These are phyloP conservation scores for Bembecia ichneumoniformis DNA, from an alignment of 2,888 invertebrate genomes.

Conservation along the genomic window DNA sequence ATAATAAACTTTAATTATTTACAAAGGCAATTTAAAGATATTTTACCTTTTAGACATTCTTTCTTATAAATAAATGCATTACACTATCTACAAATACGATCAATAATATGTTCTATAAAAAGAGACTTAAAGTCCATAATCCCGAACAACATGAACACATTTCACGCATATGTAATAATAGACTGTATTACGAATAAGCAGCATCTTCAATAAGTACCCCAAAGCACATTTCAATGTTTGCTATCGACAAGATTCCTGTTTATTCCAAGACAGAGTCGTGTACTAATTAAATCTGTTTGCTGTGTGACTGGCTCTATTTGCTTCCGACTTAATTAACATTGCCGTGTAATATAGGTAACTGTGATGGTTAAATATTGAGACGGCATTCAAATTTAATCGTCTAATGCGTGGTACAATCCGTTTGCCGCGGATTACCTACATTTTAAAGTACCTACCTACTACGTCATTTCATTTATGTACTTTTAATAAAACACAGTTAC, in stretches of 20 bases:
- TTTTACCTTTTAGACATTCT: too few species aligned
- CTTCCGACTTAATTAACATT: conserved; percentile 56
- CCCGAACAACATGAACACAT: not conserved
- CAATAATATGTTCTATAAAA: too few species aligned
- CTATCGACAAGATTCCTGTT: conserved; percentile 41
- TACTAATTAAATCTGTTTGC: conserved; percentile 66
- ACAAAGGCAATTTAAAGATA: too few species aligned
- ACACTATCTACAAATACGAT: too few species aligned
- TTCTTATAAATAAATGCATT: too few species aligned
- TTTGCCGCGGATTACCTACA: too few species aligned
- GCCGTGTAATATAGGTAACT: conserved; percentile 12
- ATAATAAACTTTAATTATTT: too few species aligned
- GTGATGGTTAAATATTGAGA: not conserved
- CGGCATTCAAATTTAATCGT: not conserved
- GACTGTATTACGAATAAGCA: not conserved
- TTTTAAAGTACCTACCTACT: not conserved
- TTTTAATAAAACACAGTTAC: too few species aligned
- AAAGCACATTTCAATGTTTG: conserved; percentile 23
- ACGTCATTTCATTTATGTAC: too few species aligned
- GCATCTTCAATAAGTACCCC: conserved; percentile 2
- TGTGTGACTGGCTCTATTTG: conserved; percentile 55
- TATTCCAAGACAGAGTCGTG: conserved; percentile 43
- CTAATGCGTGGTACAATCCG: not conserved
- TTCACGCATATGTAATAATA: not conserved
- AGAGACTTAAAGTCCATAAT: too few species aligned